These are phyloP conservation scores for Syrista parreyssii DNA, from an alignment of 2,888 invertebrate species.

Conservation along the genomic window DNA sequence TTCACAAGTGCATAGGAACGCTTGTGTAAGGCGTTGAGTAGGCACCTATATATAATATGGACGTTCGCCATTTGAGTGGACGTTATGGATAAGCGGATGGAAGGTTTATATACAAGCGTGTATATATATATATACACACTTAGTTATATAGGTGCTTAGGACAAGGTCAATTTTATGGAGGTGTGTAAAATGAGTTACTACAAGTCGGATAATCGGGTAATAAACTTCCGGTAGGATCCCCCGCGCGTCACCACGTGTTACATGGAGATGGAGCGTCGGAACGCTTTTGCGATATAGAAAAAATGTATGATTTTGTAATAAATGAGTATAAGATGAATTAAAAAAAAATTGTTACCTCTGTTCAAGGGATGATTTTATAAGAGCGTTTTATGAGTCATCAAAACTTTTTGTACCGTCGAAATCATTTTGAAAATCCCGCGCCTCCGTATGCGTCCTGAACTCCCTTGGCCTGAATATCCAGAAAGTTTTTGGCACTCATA, in stretches of 20 bases:
- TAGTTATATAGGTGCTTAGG: not conserved
- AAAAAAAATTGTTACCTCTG: not conserved
- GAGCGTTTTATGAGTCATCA: not conserved
- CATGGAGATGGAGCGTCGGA: no score
- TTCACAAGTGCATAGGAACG: not conserved
- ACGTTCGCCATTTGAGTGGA: not conserved
- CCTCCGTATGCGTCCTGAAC: not conserved
- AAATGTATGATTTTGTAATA: no score
- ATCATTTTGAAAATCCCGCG: not conserved
- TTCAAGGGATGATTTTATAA: not conserved
- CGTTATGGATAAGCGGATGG: not conserved
- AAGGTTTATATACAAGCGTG: not conserved
- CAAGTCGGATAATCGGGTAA: conserved; percentile 10
- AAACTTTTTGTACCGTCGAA: not conserved
- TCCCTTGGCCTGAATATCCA: not conserved
- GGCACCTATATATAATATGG: not conserved
- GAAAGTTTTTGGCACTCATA: not conserved
- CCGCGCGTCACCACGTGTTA: conserved; percentile 17
- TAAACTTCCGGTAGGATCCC: conserved; percentile 29
- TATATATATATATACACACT: no score
- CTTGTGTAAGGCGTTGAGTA: not conserved
- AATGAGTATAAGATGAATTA: not conserved
- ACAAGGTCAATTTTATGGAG: not conserved
- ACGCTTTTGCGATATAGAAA: no score
- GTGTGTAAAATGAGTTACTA: not conserved